Conservation (phyloP, 2,113 vertebrate species). For the Reinhardtius hippoglossoides region DNA sequence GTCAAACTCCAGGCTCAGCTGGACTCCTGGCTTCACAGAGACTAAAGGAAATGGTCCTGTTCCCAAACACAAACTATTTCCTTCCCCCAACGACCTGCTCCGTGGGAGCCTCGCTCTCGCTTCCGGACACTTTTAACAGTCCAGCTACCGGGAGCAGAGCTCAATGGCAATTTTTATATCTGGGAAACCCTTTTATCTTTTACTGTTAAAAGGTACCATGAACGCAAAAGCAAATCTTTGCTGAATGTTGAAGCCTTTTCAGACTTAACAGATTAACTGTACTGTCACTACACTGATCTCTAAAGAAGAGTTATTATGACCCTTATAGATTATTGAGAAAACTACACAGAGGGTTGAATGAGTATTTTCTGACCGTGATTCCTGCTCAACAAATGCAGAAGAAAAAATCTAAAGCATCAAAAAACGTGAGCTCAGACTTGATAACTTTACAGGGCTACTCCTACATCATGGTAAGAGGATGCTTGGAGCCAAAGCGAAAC, state of each 20-base stretch:
- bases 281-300: constrained; percentile 6
- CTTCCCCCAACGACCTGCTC: constrained; percentile 71
- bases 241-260: background rate
- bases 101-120: constrained; percentile 65
- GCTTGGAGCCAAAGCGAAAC: background rate
- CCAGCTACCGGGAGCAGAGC: constrained; percentile 22
- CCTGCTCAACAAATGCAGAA: constrained; percentile 7
- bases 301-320: background rate
- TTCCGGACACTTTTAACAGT: constrained; percentile 65
- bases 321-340: constrained; percentile 2
- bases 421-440: background rate
- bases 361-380: constrained; percentile 24
- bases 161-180: constrained; percentile 25
- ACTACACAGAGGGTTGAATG: background rate
- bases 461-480: background rate
- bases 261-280: background rate
- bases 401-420: background rate
- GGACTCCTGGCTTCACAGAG: constrained; percentile 70
- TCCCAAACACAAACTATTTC: constrained; percentile 80
- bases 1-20: constrained; percentile 56
- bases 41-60: constrained; percentile 74
- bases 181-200: constrained; percentile 9
- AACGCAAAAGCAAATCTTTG: background rate
- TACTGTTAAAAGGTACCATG: background rate
- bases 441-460: constrained; percentile 3